Conservation (phyloP, 2,797 vertebrate species). For the Sciaenops ocellatus region DNA sequence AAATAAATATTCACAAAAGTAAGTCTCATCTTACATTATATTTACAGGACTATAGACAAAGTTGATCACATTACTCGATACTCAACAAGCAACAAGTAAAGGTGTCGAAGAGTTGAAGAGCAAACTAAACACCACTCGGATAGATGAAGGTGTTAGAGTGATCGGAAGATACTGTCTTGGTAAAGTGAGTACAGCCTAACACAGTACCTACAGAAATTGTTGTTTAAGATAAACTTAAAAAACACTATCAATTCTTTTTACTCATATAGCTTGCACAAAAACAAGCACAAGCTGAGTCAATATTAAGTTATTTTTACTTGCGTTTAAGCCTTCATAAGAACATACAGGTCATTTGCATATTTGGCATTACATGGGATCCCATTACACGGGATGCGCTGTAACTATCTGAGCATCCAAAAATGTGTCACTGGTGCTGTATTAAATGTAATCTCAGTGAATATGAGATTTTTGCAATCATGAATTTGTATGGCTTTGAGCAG, state of each 20-base stretch:
- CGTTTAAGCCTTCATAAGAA: slow-evolving; percentile 3
- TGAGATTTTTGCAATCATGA: slow-evolving; percentile 68
- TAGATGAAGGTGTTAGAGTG: background rate
- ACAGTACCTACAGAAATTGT: background rate
- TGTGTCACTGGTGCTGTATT: slow-evolving; percentile 49
- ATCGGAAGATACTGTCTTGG: background rate
- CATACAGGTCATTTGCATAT: slow-evolving; percentile 34
- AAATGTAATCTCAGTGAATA: slow-evolving; percentile 70
- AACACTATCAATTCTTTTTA: background rate
- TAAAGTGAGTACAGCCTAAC: background rate
- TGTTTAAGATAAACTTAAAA: no score
- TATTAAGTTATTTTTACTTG: slow-evolving; percentile 6
- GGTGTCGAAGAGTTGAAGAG: background rate
- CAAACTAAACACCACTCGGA: background rate
- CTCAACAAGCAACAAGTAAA: background rate
- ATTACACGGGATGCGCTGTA: slow-evolving; percentile 2
- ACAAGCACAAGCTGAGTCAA: background rate
- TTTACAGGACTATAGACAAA: background rate
- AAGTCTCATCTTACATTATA: background rate
- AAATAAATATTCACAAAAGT: no score
- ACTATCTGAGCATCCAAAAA: slow-evolving; percentile 55
- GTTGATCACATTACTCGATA: background rate
- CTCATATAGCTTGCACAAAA: background rate
- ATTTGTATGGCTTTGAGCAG: slow-evolving; percentile 70
- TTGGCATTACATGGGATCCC: slow-evolving; percentile 28